Percentiles rank a stretch among this genome's conserved stretches.
Evolutionary conservation across 2,888 invertebrate genomes (phyloP).

Genomic region (Tenthredo livida): DNA sequence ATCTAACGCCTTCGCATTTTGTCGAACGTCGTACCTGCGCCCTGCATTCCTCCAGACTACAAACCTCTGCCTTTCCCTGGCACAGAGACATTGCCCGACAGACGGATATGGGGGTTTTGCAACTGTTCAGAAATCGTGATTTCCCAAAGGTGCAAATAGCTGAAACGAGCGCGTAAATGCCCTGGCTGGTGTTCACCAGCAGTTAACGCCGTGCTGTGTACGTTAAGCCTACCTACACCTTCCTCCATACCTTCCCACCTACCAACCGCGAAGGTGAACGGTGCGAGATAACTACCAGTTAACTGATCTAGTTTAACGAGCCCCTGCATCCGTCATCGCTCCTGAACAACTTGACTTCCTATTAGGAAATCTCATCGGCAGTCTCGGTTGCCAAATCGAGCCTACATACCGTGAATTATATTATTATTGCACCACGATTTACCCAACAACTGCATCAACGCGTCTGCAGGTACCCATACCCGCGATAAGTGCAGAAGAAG

Average conservation of each 20-base stretch:
- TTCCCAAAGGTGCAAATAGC: slow-evolving; percentile 45
- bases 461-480: not conserved
- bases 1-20: too few relatives aligned
- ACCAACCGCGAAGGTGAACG: not conserved
- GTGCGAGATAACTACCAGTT: slow-evolving; percentile 45
- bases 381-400: not conserved
- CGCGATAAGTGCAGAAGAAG: not conserved
- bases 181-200: not conserved
- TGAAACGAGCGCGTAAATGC: slow-evolving; percentile 37
- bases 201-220: slow-evolving; percentile 3
- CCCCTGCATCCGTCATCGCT: slow-evolving; percentile 48
- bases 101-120: not conserved
- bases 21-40: not conserved
- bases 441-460: not conserved
- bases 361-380: slow-evolving; percentile 44
- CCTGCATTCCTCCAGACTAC: not conserved
- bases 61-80: slow-evolving; percentile 37
- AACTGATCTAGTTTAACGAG: slow-evolving; percentile 47
- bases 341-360: slow-evolving; percentile 43
- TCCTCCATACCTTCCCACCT: not conserved
- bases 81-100: not conserved
- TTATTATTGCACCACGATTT: not conserved
- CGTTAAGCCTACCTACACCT: not conserved
- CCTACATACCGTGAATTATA: not conserved
- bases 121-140: slow-evolving; percentile 33